Conservation (phyloP, 2,888 invertebrate genomes). For the Baccha elongata region DNA sequence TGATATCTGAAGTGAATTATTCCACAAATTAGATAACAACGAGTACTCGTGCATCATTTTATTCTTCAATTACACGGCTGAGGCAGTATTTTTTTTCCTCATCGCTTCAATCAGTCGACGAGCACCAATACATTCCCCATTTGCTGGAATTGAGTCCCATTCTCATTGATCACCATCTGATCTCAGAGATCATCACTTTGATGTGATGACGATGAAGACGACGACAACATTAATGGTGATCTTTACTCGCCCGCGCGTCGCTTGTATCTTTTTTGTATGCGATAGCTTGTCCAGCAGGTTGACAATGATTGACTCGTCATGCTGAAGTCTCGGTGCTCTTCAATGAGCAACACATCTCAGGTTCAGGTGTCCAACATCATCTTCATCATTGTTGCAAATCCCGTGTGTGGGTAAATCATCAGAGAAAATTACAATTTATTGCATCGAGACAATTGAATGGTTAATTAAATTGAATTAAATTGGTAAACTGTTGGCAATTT, state of each 20-base stretch:
- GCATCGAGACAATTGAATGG: constrained; percentile 66
- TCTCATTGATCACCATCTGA: constrained; percentile 59
- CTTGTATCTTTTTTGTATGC: neutral
- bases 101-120: constrained; percentile 1
- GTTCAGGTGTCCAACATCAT: constrained; percentile 49
- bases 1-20: constrained; percentile 54
- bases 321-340: constrained; percentile 50
- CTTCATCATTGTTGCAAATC: neutral
- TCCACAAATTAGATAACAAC: constrained; percentile 45
- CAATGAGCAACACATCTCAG: constrained; percentile 28
- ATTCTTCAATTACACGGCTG: constrained; percentile 36
- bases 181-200: constrained; percentile 54
- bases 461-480: constrained; percentile 69
- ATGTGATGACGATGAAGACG: constrained; percentile 30
- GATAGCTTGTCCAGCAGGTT: constrained; percentile 39
- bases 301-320: constrained; percentile 63
- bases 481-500: constrained; percentile 51
- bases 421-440: constrained; percentile 63
- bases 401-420: neutral
- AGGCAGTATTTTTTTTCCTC: constrained; percentile 19
- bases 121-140: constrained; percentile 35
- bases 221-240: constrained; percentile 37
- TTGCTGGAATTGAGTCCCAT: constrained; percentile 32
- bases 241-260: constrained; percentile 24
- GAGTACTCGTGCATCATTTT: constrained; percentile 34